Conservation (phyloP, 2,888 invertebrate genomes). For the Nemotelus pantherinus region DNA sequence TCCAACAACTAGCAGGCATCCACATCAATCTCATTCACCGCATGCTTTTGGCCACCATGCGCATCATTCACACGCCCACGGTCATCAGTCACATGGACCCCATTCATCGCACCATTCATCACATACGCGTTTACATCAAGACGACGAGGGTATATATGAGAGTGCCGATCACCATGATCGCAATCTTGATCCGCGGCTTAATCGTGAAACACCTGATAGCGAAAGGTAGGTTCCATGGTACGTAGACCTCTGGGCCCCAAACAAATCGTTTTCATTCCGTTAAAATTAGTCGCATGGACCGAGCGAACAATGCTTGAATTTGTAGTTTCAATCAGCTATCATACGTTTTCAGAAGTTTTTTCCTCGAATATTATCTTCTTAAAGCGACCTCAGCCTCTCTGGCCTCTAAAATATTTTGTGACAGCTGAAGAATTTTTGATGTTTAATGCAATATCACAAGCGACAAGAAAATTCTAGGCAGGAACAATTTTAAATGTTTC, state of each 20-base stretch:
- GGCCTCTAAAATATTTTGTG: no score
- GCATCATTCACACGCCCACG: constrained; percentile 66
- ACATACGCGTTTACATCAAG: constrained; percentile 70
- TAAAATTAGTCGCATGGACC: background rate
- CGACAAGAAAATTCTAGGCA: no score
- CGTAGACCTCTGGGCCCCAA: constrained; percentile 16
- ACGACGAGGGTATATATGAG: constrained; percentile 89
- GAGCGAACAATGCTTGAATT: background rate
- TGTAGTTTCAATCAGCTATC: no score
- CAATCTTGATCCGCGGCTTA: constrained; percentile 74
- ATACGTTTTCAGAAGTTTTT: no score
- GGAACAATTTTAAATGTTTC: no score
- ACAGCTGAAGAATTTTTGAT: no score
- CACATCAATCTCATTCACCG: constrained; percentile 68
- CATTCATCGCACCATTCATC: constrained; percentile 68
- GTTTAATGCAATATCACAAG: no score
- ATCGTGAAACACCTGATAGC: constrained; percentile 85
- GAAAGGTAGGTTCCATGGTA: constrained; percentile 76
- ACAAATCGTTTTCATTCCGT: constrained; percentile 8
- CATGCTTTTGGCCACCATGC: constrained; percentile 66
- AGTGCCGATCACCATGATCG: constrained; percentile 81
- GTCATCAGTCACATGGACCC: constrained; percentile 65
- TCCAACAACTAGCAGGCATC: constrained; percentile 63
- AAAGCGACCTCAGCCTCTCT: no score
- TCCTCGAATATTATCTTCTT: no score